Base-by-base conservation (phyloP, 1,140 invertebrate genomes). In the Pogonomyrmex californicus region DNA sequence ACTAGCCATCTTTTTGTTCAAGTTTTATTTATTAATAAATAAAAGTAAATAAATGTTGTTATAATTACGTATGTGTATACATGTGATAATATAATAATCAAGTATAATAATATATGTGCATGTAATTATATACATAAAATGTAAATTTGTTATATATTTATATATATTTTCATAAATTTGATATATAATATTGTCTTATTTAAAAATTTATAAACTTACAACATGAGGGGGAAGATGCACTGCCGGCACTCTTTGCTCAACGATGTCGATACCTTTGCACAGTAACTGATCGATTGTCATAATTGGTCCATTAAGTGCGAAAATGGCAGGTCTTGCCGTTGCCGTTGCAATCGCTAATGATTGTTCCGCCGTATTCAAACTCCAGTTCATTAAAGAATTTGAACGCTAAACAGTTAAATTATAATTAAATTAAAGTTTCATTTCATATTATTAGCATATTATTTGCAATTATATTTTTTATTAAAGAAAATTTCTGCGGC, bases 181-280 rank as follows among this genome's bases (percentile, higher is more conserved):
- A 1, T 0, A 56, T 56, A 60, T 30, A 60, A 12, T 30, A 23
- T 51, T 73, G 1, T 56, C 0, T 4, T 41, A 0, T 2, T 17
- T 12, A 66, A 38, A 51, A 36, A 49, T 51, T 56, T 7, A 33
- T 54, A 1, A 65, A 93, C 95, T 96, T 95, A 98, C 98, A 94
- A 97, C 96, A 95, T 98, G 96, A 2, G 97, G 97, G 6, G 97
- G 97, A 79, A 98, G 94, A 94, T 97, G 96, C 65, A 98, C 96
- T 1, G 97, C 96, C 0, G 97, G 97, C n/a, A 98, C 96, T 87
- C 96, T 96, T 89, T 97, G 96, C 91, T 98, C 97, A 0, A 98
- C 96, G 7, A 97, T 96, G 91, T 98, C 97, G 62, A 98, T 96
- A 38, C 97, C 97, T 92, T 97, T 97, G 93, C 97, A 98, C 49